Evolutionary conservation across 2,113 vertebrate species (phyloP).

Genomic region (Glaucomys volans): DNA sequence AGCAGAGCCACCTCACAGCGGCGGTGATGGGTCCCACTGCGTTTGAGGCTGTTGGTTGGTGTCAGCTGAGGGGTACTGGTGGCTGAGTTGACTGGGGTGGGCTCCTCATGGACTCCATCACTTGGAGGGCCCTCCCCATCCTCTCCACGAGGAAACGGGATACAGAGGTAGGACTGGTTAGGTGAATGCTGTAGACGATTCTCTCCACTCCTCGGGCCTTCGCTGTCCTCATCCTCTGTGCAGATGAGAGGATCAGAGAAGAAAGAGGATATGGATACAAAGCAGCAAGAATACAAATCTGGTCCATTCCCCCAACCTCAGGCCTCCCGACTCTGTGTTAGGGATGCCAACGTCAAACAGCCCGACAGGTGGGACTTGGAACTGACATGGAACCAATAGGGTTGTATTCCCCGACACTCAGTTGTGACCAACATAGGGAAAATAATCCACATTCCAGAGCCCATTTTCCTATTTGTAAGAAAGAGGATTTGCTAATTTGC

Average conservation of each 20-base stretch:
- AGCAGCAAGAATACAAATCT: background rate
- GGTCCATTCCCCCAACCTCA: background rate
- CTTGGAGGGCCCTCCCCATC: conserved; percentile 89
- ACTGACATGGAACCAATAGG: background rate
- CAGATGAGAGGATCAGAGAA: conserved; percentile 13
- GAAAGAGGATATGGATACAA: background rate
- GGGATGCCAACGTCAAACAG: background rate
- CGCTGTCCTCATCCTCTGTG: conserved; percentile 94
- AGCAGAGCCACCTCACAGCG: conserved; percentile 94
- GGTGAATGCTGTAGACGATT: conserved; percentile 85
- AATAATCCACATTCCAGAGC: background rate
- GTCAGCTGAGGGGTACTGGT: conserved; percentile 92
- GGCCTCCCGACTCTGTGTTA: background rate
- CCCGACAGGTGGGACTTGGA: background rate
- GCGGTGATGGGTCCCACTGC: conserved; percentile 89
- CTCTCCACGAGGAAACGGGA: conserved; percentile 92
- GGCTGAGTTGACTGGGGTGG: conserved; percentile 88
- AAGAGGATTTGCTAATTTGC: background rate
- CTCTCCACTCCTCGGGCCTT: conserved; percentile 88
- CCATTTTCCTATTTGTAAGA: background rate
- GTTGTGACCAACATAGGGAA: background rate
- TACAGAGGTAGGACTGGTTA: conserved; percentile 96
- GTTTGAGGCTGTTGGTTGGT: conserved; percentile 92
- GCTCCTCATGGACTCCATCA: conserved; percentile 89
- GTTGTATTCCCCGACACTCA: background rate